Conservation (phyloP, 2,797 vertebrate genomes). For the Rhabdophis nuchalis region DNA sequence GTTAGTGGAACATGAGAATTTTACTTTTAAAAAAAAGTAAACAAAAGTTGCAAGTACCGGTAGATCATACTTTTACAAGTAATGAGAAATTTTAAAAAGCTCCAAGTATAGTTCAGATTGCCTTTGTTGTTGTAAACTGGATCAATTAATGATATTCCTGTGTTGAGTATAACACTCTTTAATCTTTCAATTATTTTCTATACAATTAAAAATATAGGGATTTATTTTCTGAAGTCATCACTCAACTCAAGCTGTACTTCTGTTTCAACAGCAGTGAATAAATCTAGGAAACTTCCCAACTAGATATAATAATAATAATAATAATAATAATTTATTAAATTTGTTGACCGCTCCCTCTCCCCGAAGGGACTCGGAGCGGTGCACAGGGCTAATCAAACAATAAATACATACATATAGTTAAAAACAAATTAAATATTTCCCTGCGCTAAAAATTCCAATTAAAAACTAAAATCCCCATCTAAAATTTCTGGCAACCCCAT, state of each 20-base stretch:
- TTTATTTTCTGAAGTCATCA: not conserved
- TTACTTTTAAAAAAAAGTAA: not conserved
- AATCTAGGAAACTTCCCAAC: not conserved
- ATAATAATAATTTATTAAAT: too few species aligned
- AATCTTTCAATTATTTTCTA: not conserved
- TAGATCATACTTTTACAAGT: not conserved
- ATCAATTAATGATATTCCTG: not conserved
- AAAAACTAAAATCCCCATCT: too few species aligned
- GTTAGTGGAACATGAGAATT: not conserved
- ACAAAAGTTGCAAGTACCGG: not conserved
- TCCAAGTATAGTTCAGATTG: not conserved
- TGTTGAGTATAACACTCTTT: not conserved
- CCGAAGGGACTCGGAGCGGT: too few species aligned
- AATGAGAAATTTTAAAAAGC: not conserved
- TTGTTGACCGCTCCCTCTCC: too few species aligned
- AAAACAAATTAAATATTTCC: too few species aligned
- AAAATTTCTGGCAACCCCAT: too few species aligned
- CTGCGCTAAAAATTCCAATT: too few species aligned
- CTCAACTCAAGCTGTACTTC: not conserved
- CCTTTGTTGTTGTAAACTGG: not conserved
- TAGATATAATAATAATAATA: not conserved
- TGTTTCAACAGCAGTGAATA: not conserved
- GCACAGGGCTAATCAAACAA: too few species aligned
- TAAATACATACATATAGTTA: too few species aligned
- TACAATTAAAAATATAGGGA: not conserved